These are phyloP conservation scores for Strigamia transsilvanica DNA, from an alignment of 2,888 invertebrate genomes.

Conservation along the genomic window DNA sequence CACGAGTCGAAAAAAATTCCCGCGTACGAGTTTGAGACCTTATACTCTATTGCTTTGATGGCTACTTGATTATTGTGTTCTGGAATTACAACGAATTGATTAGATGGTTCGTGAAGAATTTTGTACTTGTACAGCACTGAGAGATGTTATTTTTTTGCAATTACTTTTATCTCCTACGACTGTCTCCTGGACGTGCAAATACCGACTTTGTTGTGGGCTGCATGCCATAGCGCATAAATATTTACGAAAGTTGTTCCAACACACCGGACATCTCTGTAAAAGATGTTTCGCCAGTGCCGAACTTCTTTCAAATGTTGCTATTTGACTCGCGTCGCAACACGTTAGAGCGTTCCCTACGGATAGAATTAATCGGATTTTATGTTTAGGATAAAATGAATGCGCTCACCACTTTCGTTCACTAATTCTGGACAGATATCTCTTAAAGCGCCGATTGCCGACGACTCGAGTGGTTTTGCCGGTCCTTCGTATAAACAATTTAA, in stretches of 20 bases:
- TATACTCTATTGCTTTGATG: background rate
- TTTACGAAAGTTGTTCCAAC: slow-evolving; percentile 81
- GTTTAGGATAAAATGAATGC: too few relatives aligned
- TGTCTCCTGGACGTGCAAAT: slow-evolving; percentile 69
- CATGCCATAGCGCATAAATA: slow-evolving; percentile 89
- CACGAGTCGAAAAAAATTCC: slow-evolving; percentile 39
- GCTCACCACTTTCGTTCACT: too few relatives aligned
- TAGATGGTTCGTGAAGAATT: too few relatives aligned
- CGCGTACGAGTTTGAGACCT: background rate
- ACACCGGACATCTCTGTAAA: slow-evolving; percentile 84
- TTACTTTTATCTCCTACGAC: background rate
- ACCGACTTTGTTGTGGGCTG: slow-evolving; percentile 77
- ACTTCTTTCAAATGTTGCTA: background rate
- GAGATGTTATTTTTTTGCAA: too few relatives aligned
- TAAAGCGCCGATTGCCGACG: too few relatives aligned
- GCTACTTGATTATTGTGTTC: background rate
- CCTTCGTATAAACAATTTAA: too few relatives aligned
- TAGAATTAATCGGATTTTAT: background rate
- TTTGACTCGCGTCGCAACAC: slow-evolving; percentile 48
- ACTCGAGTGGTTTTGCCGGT: too few relatives aligned
- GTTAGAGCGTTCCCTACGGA: background rate
- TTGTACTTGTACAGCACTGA: too few relatives aligned
- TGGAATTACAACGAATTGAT: background rate
- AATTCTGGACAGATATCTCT: too few relatives aligned
- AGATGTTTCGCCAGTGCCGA: slow-evolving; percentile 62